phyloP scores from a whole-genome alignment of 2,113 vertebrate species.

The Acanthisitta chloris region DNA sequence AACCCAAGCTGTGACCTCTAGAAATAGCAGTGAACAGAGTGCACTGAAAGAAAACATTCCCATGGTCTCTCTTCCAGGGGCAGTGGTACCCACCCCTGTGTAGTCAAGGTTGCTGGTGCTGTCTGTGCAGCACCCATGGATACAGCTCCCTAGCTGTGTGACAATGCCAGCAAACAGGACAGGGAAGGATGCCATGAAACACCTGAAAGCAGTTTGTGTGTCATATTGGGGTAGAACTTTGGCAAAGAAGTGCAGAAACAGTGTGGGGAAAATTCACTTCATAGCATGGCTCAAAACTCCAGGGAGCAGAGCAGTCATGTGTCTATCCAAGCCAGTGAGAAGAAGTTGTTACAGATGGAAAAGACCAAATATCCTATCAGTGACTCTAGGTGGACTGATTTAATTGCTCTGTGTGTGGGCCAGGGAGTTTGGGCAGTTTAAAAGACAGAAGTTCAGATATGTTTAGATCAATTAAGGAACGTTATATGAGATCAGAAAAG shows the following conservation, averaged over 20 bases:
- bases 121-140: neutral
- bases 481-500: neutral
- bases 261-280: neutral
- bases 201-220: neutral
- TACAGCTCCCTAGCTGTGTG: fast-evolving
- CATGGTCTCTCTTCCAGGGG: neutral
- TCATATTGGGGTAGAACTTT: neutral
- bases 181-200: neutral
- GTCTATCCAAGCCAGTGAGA: neutral
- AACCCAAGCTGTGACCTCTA: neutral
- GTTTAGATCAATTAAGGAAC: neutral
- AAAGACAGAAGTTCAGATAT: neutral
- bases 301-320: neutral
- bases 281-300: neutral
- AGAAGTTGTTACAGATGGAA: neutral
- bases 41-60: neutral
- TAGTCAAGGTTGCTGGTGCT: neutral
- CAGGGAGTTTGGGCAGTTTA: neutral
- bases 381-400: neutral
- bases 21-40: neutral
- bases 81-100: fast-evolving
- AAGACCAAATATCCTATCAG: fast-evolving
- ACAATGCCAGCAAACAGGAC: neutral
- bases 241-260: neutral
- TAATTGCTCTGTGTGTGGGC: fast-evolving